Evolutionary conservation across 2,797 vertebrate genomes (phyloP).

Genomic region (Zenarchopterus dispar): DNA sequence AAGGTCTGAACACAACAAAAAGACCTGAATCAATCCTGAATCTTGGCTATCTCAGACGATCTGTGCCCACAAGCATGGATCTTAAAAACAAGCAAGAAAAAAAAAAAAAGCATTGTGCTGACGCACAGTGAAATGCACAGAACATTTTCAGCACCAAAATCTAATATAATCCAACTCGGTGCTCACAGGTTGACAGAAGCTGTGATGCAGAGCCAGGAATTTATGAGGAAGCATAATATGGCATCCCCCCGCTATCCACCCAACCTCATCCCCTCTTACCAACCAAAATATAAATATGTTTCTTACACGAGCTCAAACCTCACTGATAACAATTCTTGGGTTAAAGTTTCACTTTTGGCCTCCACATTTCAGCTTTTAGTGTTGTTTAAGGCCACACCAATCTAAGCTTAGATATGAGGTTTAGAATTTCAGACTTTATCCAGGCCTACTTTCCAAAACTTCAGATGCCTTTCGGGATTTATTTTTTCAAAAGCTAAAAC

Average conservation of each 20-base stretch:
- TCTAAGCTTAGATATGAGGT: too few species aligned
- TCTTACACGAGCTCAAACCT: too few species aligned
- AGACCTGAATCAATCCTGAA: conserved; percentile 36
- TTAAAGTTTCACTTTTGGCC: too few species aligned
- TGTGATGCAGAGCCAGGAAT: conserved; percentile 50
- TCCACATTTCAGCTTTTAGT: too few species aligned
- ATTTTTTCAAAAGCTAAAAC: not conserved
- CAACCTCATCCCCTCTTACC: too few species aligned
- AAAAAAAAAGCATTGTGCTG: conserved; percentile 28
- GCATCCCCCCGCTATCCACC: too few species aligned
- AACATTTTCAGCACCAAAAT: conserved; percentile 35
- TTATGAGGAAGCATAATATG: conserved; percentile 33
- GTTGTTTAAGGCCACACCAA: too few species aligned
- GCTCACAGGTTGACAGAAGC: conserved; percentile 36
- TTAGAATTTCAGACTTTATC: conserved; percentile 20
- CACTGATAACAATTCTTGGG: too few species aligned
- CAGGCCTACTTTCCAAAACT: not conserved
- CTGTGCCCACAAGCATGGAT: conserved; percentile 10
- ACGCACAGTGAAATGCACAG: conserved; percentile 11
- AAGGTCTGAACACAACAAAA: conserved; percentile 38
- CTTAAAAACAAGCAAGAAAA: conserved; percentile 33
- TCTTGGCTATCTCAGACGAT: conserved; percentile 18
- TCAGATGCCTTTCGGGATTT: too few species aligned
- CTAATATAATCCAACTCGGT: conserved; percentile 40
- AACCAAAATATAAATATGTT: too few species aligned